Percentiles rank a stretch among this genome's conserved stretches.
Conservation (phyloP, 2,113 vertebrate genomes). For the Coracopsis vasa region DNA sequence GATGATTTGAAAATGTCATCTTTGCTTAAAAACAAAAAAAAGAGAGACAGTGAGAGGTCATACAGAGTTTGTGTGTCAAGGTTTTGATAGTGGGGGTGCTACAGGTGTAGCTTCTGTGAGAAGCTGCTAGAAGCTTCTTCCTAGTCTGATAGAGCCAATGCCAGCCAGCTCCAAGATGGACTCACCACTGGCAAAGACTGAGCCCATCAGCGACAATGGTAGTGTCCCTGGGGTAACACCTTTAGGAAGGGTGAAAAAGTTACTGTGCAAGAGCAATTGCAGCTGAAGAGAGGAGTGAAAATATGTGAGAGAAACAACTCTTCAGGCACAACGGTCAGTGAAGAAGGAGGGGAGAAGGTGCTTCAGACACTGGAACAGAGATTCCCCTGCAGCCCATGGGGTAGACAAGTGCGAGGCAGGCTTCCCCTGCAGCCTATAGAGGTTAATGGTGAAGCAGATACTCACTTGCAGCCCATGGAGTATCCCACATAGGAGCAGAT, state of each 20-base stretch:
- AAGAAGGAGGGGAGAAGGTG: fast-evolving
- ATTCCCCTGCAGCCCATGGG: not conserved
- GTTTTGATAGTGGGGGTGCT: not conserved
- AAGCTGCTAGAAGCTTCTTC: not conserved
- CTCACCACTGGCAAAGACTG: fast-evolving
- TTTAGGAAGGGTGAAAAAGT: not conserved
- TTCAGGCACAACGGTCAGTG: not conserved
- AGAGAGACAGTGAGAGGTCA: not conserved
- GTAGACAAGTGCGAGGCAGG: not conserved
- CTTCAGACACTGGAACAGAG: fast-evolving
- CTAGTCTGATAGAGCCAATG: not conserved
- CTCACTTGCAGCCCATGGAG: not conserved
- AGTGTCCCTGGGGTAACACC: not conserved
- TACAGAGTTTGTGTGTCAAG: not conserved
- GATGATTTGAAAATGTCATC: not conserved
- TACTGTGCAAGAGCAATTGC: not conserved
- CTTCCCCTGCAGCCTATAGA: not conserved
- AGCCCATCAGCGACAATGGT: fast-evolving
- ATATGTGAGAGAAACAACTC: not conserved
- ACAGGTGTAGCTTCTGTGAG: not conserved
- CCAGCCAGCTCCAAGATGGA: not conserved
- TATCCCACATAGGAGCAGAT: not conserved
- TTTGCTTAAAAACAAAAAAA: not conserved
- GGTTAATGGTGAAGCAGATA: not conserved
- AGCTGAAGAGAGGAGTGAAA: not conserved